Evolutionary conservation across 2,888 invertebrate species (phyloP).

Genomic region (Microctonus aethiopoides): DNA sequence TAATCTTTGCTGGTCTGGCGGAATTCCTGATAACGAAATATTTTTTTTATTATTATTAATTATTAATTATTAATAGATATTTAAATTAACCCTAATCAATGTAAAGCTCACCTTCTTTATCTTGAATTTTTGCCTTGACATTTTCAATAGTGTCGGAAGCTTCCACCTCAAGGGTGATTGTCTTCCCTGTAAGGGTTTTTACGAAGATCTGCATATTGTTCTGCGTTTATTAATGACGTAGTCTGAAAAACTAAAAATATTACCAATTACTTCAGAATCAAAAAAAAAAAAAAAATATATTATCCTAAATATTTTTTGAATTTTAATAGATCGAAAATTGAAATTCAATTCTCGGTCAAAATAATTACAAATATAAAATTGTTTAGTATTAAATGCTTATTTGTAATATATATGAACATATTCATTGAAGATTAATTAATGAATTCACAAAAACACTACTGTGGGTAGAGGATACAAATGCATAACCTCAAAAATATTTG

Average conservation of each 20-base stretch:
- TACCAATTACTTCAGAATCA: slow-evolving; percentile 1
- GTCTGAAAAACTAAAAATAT: slow-evolving; percentile 43
- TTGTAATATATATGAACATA: no score
- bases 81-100: slow-evolving; percentile 11
- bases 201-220: slow-evolving; percentile 95
- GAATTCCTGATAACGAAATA: slow-evolving; percentile 71
- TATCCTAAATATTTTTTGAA: neutral
- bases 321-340: no score
- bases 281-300: slow-evolving; percentile 1
- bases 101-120: slow-evolving; percentile 77
- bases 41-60: no score
- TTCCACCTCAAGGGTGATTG: slow-evolving; percentile 94
- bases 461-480: no score
- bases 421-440: no score
- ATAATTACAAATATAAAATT: no score
- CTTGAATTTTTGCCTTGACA: slow-evolving; percentile 94
- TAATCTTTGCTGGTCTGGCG: slow-evolving; percentile 87
- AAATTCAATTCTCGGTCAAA: no score
- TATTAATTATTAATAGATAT: neutral
- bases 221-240: slow-evolving; percentile 35
- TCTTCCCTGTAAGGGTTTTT: slow-evolving; percentile 94
- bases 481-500: no score
- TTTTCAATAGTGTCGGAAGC: slow-evolving; percentile 94
- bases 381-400: no score
- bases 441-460: no score